These are phyloP conservation scores for Sylvietta virens DNA, from an alignment of 2,113 vertebrate species.

Conservation along the genomic window DNA sequence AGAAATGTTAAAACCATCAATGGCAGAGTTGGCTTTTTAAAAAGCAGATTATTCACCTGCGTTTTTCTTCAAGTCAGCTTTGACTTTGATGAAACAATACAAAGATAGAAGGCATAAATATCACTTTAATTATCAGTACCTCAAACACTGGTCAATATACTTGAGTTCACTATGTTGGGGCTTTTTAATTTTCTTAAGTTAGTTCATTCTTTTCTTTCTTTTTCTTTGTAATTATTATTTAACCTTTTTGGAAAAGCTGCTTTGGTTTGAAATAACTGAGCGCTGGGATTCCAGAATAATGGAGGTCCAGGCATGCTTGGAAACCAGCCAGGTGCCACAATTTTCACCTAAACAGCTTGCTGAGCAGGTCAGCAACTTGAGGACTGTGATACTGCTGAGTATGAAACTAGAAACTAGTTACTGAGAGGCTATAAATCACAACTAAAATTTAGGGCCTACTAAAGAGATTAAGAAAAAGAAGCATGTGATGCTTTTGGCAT, in stretches of 20 bases:
- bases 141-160: constrained; percentile 28
- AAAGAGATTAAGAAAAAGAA: constrained; percentile 30
- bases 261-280: constrained; percentile 69
- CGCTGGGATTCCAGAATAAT: constrained; percentile 61
- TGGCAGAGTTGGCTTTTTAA: background rate
- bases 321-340: constrained; percentile 48
- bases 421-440: constrained; percentile 27
- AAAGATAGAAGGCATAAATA: constrained; percentile 48
- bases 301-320: background rate
- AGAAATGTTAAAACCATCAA: background rate
- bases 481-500: background rate
- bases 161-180: background rate
- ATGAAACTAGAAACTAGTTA: constrained; percentile 11
- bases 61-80: background rate
- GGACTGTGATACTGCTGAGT: constrained; percentile 11
- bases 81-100: background rate
- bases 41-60: background rate
- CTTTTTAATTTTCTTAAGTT: background rate
- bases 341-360: constrained; percentile 15
- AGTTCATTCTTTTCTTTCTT: background rate
- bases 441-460: background rate
- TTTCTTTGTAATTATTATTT: constrained; percentile 68
- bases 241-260: constrained; percentile 68
- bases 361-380: constrained; percentile 40
- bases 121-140: constrained; percentile 53